Base-by-base conservation (phyloP, 2,888 invertebrate genomes). In the Lumbricus terrestris region DNA sequence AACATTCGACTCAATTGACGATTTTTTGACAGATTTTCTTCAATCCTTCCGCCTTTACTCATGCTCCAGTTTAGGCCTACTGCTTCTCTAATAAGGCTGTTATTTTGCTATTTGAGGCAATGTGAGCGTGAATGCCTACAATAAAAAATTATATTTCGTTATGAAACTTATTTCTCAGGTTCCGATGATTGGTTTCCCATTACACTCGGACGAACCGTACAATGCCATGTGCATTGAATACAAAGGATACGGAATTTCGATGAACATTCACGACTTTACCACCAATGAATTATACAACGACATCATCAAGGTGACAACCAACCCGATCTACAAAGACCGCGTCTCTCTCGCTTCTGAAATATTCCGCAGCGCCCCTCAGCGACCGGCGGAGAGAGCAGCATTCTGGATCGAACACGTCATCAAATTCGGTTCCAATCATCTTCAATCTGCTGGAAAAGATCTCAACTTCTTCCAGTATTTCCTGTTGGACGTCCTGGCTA, bases 131-230 rank as follows among this genome's bases (percentile, higher is more conserved):
- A 47, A 47, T 47, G 23, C 20, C 13, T 40, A 16, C 1, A 40
- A 40, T 8, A 5, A n/a, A n/a, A n/a, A n/a, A 33, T 38, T 40
- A 83, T 15, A 35, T 40, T 40, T 16, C 40, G 40, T 13, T 4
- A 16, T 40, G 15, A 16, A 40, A 47, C 47, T 85, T 85, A 5
- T 20, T 85, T 18, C 23, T 47, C 47, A 69, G 69, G 91, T 91
- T 34, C 91, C 91, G 20, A 90, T 91, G 90, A 23, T 91, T 33
- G 91, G 82, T 16, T 69, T 90, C 20, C 91, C 91, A 8, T 33
- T 91, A 8, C 54, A 82, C 16, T 54, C 88, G 29, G 91, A 91
- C 29, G 90, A 91, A 54, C 40, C 88, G 20, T 42, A 54, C 18
- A 91, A 91, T 82, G 88, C 90, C 34, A 40, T 20, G 89, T 42